Evolutionary conservation across 53 echinoderm and acorn worm species (phyloP).

Genomic region (Crossaster papposus): DNA sequence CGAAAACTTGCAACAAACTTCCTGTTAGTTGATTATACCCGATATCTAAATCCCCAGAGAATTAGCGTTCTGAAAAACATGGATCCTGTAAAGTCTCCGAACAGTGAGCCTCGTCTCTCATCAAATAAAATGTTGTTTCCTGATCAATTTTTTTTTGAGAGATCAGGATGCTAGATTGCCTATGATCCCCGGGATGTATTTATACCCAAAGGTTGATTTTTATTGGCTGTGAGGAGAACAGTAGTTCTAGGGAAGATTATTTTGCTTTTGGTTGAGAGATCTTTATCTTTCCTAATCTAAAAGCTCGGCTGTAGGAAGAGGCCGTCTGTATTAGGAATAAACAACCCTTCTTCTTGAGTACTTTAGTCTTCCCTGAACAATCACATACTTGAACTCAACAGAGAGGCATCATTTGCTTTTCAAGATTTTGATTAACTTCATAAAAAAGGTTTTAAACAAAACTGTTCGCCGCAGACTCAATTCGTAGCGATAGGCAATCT

Average conservation of each 20-base stretch:
- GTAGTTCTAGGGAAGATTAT: background rate
- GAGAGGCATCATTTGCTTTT: too few relatives aligned
- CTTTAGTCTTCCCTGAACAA: too few relatives aligned
- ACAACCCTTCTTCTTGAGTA: too few relatives aligned
- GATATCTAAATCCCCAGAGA: background rate
- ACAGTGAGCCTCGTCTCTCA: background rate
- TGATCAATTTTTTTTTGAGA: slow-evolving; percentile 17
- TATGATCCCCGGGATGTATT: slow-evolving; percentile 23
- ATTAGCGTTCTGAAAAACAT: slow-evolving; percentile 6
- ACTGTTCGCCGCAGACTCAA: background rate
- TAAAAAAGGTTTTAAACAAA: background rate
- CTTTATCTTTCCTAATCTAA: background rate
- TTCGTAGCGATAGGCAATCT: background rate
- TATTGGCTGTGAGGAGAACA: background rate
- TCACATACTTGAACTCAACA: too few relatives aligned
- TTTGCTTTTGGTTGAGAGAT: background rate
- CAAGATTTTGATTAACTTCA: too few relatives aligned
- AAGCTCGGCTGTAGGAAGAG: too few relatives aligned
- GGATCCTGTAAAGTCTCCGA: background rate
- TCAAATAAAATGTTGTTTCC: slow-evolving; percentile 58
- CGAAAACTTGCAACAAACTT: background rate
- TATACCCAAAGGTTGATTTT: background rate
- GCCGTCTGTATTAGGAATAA: too few relatives aligned
- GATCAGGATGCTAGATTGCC: background rate
- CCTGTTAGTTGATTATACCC: background rate